These are phyloP conservation scores for Chinchilla lanigera DNA, from an alignment of 2,113 vertebrate genomes.

Conservation along the genomic window DNA sequence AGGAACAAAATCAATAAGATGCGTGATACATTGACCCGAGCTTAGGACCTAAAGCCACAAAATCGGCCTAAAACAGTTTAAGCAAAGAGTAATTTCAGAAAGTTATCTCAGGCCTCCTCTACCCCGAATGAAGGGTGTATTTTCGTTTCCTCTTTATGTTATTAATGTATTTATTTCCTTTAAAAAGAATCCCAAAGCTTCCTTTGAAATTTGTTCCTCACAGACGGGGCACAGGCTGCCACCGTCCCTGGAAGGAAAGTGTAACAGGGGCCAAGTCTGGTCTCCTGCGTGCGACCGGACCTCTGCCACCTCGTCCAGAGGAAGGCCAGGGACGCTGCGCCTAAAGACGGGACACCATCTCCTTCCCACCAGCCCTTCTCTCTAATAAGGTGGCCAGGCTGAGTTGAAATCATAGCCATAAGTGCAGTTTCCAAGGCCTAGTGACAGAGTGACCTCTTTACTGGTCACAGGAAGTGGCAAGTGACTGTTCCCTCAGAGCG, in stretches of 20 bases:
- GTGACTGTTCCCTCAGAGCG: slow-evolving; percentile 35
- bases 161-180: slow-evolving; percentile 76
- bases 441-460: slow-evolving; percentile 63
- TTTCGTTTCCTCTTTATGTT: slow-evolving; percentile 64
- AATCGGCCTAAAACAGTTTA: background rate
- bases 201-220: slow-evolving; percentile 55
- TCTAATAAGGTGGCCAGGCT: slow-evolving; percentile 66
- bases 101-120: background rate
- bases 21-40: background rate
- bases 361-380: slow-evolving; percentile 51
- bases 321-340: slow-evolving; percentile 40
- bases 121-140: background rate
- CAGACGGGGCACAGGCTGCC: background rate
- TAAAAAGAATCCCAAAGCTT: slow-evolving; percentile 68
- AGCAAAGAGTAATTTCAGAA: slow-evolving; percentile 38
- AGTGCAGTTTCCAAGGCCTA: slow-evolving; percentile 57
- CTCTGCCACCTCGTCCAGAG: slow-evolving; percentile 64
- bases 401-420: slow-evolving; percentile 66
- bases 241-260: slow-evolving; percentile 57
- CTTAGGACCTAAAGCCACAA: slow-evolving; percentile 9
- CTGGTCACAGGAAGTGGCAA: slow-evolving; percentile 63
- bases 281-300: slow-evolving; percentile 59
- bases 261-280: slow-evolving; percentile 47
- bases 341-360: slow-evolving; percentile 60
- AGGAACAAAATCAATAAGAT: slow-evolving; percentile 17